phyloP scores from a whole-genome alignment of 2,888 invertebrate species.

The Lottia scabra region DNA sequence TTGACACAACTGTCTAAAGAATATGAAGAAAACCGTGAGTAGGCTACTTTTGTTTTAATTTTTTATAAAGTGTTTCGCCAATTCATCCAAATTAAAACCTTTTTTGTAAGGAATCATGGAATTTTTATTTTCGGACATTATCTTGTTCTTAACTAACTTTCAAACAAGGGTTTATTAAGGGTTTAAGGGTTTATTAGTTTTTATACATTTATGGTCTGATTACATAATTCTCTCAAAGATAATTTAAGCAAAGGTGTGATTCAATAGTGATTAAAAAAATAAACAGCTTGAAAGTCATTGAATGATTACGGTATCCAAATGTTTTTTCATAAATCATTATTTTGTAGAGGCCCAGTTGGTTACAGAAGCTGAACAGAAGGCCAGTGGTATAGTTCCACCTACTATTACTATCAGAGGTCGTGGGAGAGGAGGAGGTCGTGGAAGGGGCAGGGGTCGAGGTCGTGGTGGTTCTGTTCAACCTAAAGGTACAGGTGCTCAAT shows the following conservation, averaged over 20 bases:
- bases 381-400: constrained; percentile 2
- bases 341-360: constrained; percentile 22
- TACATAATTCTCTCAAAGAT: too few relatives aligned
- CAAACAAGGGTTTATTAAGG: too few relatives aligned
- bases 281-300: too few relatives aligned
- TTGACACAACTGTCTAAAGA: constrained; percentile 61
- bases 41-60: background rate
- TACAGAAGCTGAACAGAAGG: constrained; percentile 36
- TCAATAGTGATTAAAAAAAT: too few relatives aligned
- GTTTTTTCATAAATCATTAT: background rate
- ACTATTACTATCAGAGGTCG: background rate
- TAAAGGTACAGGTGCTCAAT: constrained; percentile 27
- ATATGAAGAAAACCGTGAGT: constrained; percentile 58
- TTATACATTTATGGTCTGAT: too few relatives aligned
- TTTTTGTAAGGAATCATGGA: too few relatives aligned
- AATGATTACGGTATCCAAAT: too few relatives aligned
- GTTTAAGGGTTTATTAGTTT: too few relatives aligned
- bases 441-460: constrained; percentile 30
- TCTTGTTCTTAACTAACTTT: too few relatives aligned
- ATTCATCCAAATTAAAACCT: too few relatives aligned
- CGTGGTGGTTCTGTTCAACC: constrained; percentile 28
- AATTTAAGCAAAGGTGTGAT: too few relatives aligned
- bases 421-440: constrained; percentile 19
- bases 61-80: background rate
- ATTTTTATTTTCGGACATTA: too few relatives aligned